Base-by-base conservation (phyloP, 2,113 vertebrate genomes). In the Erythrocercus mccallii region DNA sequence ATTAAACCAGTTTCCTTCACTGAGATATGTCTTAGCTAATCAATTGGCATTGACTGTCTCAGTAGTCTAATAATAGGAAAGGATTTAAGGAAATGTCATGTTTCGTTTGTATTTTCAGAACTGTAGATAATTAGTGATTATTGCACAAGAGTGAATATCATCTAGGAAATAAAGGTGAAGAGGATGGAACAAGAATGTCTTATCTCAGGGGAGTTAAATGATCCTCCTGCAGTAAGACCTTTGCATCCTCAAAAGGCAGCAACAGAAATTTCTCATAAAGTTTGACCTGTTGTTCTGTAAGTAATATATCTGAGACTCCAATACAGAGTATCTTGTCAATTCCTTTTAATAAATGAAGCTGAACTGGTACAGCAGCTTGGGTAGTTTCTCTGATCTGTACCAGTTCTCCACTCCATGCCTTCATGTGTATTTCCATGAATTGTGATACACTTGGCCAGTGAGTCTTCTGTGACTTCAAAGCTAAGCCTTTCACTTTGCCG, bases 401-500 rank as follows among this genome's bases (percentile, higher is more conserved):
- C 10, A 48, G 9, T 72, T 87, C 95, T 96, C 95, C 61, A 37
- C 80, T 95, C 87, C 71, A 15, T 92, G 90, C 85, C 94, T 94
- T 95, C 91, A 80, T 70, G 31, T 94, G 95, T 86, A 47, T 91
- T 96, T 94, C 89, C 12, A 1, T 72, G 92, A 91, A 95, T 95
- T 96, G 84, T 94, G 88, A 69, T 77, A 88, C 86, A 86, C 72
- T 97, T 94, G 95, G 95, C 82, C 85, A 93, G 45, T 47, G 61
- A 85, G 81, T 95, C 96, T 88, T 91, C 96, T 56, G 64, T 35
- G 71, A 97, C 94, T 97, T 98, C 96, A 96, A 97, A 98, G 97
- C 72, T 82, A 88, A 94, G 83, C 68, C 79, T 96, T 90, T 92
- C 28, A 17, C 82, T 97, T 96, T 95, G 74, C 94, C 72, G 83